Evolutionary conservation across 2,888 invertebrate genomes (phyloP), one percentile per base, ranked within the genome.

Genomic region (Athripsodes cinereus): DNA sequence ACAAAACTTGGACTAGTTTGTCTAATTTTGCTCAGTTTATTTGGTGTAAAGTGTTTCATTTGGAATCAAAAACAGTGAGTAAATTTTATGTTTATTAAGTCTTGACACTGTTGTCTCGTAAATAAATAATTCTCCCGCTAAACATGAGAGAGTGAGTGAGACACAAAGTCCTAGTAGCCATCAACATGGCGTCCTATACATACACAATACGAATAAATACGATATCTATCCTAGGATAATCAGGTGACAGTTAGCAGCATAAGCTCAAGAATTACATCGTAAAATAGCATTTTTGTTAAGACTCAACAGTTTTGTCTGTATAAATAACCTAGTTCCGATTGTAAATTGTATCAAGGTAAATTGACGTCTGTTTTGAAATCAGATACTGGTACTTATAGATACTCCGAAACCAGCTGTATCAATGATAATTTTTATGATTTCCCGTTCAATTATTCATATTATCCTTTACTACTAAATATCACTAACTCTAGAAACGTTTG

Each of bases 1-100:
- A 80, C 68, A 80, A 82, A 74, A 85, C 85, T 81, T 85, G 84
- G 85, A 83, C 84, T 77, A 82, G 81, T 71, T 72, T 83, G 69
- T 74, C 80, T 67, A 79, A 80, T 74, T 78, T 83, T 67, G 80
- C 81, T 67, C 79, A 80, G 72, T 72, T 75, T 66, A 72, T 83
- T 73, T 84, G 84, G 83, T 80, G 77, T 73, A 83, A 82, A 79
- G 73, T 84, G 57, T 70, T 70, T 62, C 69, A 72, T 60, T 65
- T 70, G 44, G 67, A 67, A 64, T 67, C 69, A 60, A 68, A 69
- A 62, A 70, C 68, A 62, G 75, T 75, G 69, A 70, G 71, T 70
- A 46, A 19, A 40, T 40, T 40, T 40, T 8, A 8, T 13, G 2
- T 8, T 40, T 8, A 40, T 26, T 6, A 6, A 6, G 26, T 26